These are phyloP conservation scores for Athalia cordata DNA, from an alignment of 2,888 invertebrate genomes.

Conservation along the genomic window DNA sequence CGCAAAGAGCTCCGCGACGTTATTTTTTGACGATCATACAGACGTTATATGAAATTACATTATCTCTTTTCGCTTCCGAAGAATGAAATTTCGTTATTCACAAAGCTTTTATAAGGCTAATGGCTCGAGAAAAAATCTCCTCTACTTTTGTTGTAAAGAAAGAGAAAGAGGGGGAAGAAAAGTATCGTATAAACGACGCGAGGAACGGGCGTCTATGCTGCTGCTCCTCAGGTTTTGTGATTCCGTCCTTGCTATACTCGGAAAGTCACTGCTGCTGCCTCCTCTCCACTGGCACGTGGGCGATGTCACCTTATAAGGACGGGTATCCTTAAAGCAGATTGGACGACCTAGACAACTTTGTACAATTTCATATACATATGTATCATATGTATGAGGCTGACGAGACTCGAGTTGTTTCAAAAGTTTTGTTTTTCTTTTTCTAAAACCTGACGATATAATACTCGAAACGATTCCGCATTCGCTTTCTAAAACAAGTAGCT, in stretches of 20 bases:
- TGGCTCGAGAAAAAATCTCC: no score
- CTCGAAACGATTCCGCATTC: not conserved
- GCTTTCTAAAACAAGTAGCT: conserved; percentile 10
- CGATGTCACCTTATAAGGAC: conserved; percentile 65
- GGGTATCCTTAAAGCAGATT: conserved; percentile 39
- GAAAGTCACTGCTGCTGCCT: conserved; percentile 36
- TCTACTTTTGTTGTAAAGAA: not conserved
- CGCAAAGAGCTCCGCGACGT: no score
- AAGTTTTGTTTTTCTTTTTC: no score
- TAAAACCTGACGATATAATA: no score
- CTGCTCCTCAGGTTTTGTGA: not conserved
- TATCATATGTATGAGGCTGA: not conserved
- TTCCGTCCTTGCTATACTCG: conserved; percentile 27
- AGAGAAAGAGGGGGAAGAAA: not conserved
- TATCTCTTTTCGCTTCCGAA: no score
- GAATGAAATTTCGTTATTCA: no score
- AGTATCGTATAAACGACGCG: not conserved
- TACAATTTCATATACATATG: conserved; percentile 7
- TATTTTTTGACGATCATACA: no score
- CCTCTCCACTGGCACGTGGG: conserved; percentile 58
- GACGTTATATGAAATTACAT: no score
- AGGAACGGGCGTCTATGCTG: no score
- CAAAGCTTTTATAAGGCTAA: no score
- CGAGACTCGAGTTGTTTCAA: not conserved
- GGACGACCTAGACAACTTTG: conserved; percentile 41